A percentile compares a stretch with the other conserved stretches of the same genome.
Evolutionary conservation across 1,140 invertebrate species (phyloP).

Genomic region (Amyelois transitella): DNA sequence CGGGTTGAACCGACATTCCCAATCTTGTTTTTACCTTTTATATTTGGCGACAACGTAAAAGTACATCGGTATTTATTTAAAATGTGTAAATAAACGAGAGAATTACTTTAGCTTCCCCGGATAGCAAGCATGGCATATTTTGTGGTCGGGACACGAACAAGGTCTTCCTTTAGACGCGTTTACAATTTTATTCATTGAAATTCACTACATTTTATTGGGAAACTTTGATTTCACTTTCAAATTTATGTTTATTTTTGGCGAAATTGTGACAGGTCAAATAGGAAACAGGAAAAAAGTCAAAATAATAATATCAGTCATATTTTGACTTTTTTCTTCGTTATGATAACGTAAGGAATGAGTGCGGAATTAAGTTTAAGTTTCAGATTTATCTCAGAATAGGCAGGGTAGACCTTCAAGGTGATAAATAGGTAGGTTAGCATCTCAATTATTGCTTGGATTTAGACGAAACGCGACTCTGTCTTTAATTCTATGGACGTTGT

Average conservation of each 20-base stretch:
- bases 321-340: neutral
- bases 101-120: slow-evolving; percentile 11
- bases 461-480: no score
- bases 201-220: neutral
- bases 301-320: neutral
- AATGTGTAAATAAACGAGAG: neutral
- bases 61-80: neutral
- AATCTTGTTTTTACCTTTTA: slow-evolving; percentile 5
- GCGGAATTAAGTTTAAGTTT: no score
- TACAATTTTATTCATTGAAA: neutral
- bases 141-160: slow-evolving; percentile 16
- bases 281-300: neutral
- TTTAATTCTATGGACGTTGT: no score
- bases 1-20: neutral
- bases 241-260: neutral
- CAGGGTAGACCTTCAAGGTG: no score
- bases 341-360: neutral
- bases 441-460: no score
- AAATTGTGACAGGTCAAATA: neutral
- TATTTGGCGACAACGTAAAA: slow-evolving; percentile 6
- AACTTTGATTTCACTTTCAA: neutral
- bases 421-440: no score
- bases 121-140: slow-evolving; percentile 17
- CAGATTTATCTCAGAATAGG: no score
- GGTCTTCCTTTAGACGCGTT: slow-evolving; percentile 10